These are phyloP conservation scores for Sminthopsis crassicaudata DNA, from an alignment of 2,113 vertebrate species.

Conservation along the genomic window DNA sequence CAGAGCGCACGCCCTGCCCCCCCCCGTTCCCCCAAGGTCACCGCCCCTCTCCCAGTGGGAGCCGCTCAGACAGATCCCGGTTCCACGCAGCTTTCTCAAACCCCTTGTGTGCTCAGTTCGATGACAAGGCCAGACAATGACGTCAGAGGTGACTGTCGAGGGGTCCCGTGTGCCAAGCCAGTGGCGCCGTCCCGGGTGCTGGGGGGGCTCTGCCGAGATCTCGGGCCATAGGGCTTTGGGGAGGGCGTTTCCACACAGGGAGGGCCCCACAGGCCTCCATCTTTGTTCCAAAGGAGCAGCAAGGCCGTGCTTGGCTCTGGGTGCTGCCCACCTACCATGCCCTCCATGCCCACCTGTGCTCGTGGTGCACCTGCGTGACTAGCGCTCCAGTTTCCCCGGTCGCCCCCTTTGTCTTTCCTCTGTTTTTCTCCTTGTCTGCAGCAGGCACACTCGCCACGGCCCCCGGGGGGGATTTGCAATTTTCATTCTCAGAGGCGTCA, in stretches of 20 bases:
- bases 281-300: too few relatives aligned
- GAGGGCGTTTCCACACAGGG: not conserved
- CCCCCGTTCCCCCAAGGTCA: too few relatives aligned
- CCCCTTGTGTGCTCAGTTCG: not conserved
- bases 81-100: not conserved
- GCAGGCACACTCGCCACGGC: not conserved
- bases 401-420: not conserved
- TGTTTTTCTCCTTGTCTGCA: not conserved
- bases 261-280: too few relatives aligned
- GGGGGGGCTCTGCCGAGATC: too few relatives aligned
- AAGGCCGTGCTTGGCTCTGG: too few relatives aligned
- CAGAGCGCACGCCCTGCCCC: too few relatives aligned
- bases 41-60: too few relatives aligned
- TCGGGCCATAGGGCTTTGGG: too few relatives aligned
- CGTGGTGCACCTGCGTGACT: not conserved
- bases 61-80: not conserved
- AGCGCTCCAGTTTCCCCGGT: fast-evolving
- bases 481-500: not conserved
- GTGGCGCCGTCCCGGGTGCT: too few relatives aligned
- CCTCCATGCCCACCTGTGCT: too few relatives aligned
- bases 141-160: not conserved
- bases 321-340: not conserved
- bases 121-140: not conserved
- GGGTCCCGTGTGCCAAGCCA: not conserved
- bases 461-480: not conserved